Evolutionary conservation across 2,113 vertebrate genomes (phyloP), one percentile per base, ranked within the genome.

Genomic region (Thunnus maccoyii): DNA sequence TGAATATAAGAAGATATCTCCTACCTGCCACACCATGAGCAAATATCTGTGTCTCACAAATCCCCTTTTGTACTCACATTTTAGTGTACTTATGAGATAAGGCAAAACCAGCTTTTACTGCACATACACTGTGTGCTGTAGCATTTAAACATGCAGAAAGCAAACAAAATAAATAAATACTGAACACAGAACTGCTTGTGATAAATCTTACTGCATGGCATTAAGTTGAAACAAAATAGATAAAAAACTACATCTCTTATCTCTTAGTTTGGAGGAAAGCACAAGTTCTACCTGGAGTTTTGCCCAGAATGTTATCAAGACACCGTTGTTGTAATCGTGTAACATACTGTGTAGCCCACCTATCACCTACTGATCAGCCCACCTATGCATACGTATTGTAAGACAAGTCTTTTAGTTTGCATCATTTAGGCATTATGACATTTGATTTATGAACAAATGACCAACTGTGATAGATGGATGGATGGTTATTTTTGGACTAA

Each of bases 71-170:
- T 55, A 17, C 5, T 65, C 50, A 62, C 30, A 25, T 46, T 54
- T 69, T 61, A 48, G 16, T 44, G 41, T 22, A 70, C 25, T 41
- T 20, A 22, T 41, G 32, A 69, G 50, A 65, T 82, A 55, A 81
- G 51, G 57, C n/a, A 32, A 54, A n/a, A 20, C n/a, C 15, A 55
- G 17, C 20, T 32, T 56, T 74, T n/a, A 44, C 73, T 56, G 58
- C 51, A 41, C 9, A 15, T 27, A 14, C 15, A 41, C 3, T 0
- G 12, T 70, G 57, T 52, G 27, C 41, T 47, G 61, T 63, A 50
- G 27, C 47, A 54, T 48, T 44, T 6, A 18, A 57, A 30, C n/a
- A 48, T 70, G 47, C 64, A n/a, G 17, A 47, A 15, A 60, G n/a
- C 55, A 65, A 55, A 41, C 76, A 54, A 62, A 72, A 54, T 1